Evolutionary conservation across 2,113 vertebrate species (phyloP), one percentile per base, ranked within the genome.

Genomic region (Scopus umbretta): DNA sequence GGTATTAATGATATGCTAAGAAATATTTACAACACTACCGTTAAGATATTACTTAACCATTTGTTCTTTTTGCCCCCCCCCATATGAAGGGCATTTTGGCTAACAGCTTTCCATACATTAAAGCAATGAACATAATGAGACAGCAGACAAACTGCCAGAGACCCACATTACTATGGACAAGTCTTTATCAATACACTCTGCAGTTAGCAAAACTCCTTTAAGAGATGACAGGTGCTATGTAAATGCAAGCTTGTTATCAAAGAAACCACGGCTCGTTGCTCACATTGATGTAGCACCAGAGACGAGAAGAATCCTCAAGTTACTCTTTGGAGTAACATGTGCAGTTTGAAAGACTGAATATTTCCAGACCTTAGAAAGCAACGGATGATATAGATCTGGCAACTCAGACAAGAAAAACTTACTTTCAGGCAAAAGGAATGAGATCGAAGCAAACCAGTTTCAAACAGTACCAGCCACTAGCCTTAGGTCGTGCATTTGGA

Each of bases 31-130:
- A 92, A 84, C 93, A 14, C 88, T 61, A 72, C 90, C 27, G 92
- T 79, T 66, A 92, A 86, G 76, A 50, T 5, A 76, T 95, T 38
- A 6, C 76, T n/a, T 22, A n/a, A 14, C 10, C 74, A 67, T 83
- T 96, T 32, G 13, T 59, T 80, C 15, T 66, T 25, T 55, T 4
- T 1, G 18, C 9, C 63, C 20, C 20, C 9, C 63, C 20, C 56
- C 16, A 30, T 12, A 9, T 0, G 20, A 92, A 93, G 92, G 92
- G 9, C 61, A 68, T 22, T 81, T 72, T 80, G 96, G 95, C 94
- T 93, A 67, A 81, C 72, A 90, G 94, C 90, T 93, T 88, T 87
- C 90, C 16, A 47, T 93, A 78, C 92, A 90, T 91, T 96, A 96
- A 85, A 91, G 86, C 82, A 10, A 32, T 23, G 81, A 86, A 21